A percentile compares a stretch with the other conserved stretches of the same genome.
Conservation (phyloP, 2,888 invertebrate species). For the Himalopsyche japonica region DNA sequence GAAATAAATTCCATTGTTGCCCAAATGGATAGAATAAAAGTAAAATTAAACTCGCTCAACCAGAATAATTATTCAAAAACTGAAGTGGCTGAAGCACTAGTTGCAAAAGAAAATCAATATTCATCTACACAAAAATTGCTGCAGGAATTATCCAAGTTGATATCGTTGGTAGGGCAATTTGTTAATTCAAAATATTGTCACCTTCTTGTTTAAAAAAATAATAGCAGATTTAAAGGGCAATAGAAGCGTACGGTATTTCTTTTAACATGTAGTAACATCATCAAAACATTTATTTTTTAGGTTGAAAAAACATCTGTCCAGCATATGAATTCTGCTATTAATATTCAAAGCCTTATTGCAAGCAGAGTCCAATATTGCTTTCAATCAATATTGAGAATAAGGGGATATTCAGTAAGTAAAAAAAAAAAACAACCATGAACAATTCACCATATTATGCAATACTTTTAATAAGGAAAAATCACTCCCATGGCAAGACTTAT, state of each 20-base stretch:
- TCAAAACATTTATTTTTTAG: constrained; percentile 43
- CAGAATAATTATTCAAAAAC: constrained; percentile 50
- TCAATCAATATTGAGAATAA: constrained; percentile 57
- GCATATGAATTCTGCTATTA: constrained; percentile 52
- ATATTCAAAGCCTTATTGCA: constrained; percentile 54
- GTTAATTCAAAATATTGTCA: no score
- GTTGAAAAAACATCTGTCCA: constrained; percentile 48
- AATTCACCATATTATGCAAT: no score
- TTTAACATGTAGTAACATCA: not conserved
- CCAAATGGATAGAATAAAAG: constrained; percentile 52
- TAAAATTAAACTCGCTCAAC: constrained; percentile 52
- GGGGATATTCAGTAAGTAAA: constrained; percentile 62
- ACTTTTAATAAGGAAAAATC: no score
- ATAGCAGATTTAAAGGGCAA: not conserved
- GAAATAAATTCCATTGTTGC: constrained; percentile 49
- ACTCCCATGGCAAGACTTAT: no score
- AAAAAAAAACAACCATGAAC: no score
- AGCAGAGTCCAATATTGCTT: constrained; percentile 57
- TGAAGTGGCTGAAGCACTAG: constrained; percentile 48
- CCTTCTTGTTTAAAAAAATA: no score
- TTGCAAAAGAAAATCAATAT: constrained; percentile 47
- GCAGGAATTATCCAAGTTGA: constrained; percentile 45
- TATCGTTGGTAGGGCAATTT: constrained; percentile 50
- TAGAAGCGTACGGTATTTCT: not conserved
- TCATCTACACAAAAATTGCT: constrained; percentile 46